Conservation (phyloP, 2,888 invertebrate genomes). For the Dryobotodes eremita region DNA sequence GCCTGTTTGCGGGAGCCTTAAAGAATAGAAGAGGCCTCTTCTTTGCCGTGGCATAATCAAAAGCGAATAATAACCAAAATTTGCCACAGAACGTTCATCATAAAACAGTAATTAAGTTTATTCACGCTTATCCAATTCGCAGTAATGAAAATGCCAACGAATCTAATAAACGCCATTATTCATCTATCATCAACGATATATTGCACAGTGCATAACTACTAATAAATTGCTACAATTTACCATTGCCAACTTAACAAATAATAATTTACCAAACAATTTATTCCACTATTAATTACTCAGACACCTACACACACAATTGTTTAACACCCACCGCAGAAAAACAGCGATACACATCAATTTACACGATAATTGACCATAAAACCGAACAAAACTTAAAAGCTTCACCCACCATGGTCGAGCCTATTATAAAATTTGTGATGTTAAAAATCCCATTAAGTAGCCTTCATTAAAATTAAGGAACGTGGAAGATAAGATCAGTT, state of each 20-base stretch:
- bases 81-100: neutral
- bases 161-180: conserved; percentile 6
- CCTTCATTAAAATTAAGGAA: conserved; percentile 63
- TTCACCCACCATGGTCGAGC: neutral
- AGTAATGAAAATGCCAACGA: neutral
- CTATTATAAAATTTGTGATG: conserved; percentile 59
- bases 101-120: neutral
- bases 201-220: conserved; percentile 16
- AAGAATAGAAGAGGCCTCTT: neutral
- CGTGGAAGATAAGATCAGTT: conserved; percentile 57
- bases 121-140: neutral
- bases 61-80: neutral
- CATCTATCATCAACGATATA: neutral
- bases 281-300: conserved; percentile 32
- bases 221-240: conserved; percentile 31
- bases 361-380: conserved; percentile 58
- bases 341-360: conserved; percentile 50
- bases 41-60: neutral
- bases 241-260: conserved; percentile 24
- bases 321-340: conserved; percentile 27
- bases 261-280: conserved; percentile 31
- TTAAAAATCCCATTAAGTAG: conserved; percentile 65
- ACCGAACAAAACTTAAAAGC: conserved; percentile 23
- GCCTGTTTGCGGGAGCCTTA: neutral
- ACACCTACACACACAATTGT: conserved; percentile 46